Conservation (phyloP, 2,888 invertebrate genomes). For the Clusia tigrina region DNA sequence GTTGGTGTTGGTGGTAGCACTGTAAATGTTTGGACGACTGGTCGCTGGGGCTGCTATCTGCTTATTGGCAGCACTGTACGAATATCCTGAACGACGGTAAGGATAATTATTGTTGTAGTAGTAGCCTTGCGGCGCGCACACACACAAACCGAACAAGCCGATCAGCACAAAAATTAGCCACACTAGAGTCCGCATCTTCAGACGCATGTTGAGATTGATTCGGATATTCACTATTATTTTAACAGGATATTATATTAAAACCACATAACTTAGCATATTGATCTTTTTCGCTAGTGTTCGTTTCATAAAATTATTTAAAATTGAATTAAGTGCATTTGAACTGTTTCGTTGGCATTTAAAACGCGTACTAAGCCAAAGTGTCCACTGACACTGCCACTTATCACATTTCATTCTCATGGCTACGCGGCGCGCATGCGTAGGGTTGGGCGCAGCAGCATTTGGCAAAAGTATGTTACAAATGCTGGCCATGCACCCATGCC, state of each 20-base stretch:
- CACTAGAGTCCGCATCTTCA: background rate
- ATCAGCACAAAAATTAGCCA: too few species aligned
- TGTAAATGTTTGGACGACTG: constrained; percentile 17
- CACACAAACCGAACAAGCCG: constrained; percentile 30
- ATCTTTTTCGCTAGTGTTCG: constrained; percentile 6
- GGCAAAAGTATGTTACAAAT: constrained; percentile 30
- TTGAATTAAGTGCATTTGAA: background rate
- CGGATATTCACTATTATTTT: background rate
- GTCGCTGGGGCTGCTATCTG: too few species aligned
- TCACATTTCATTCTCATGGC: constrained; percentile 28
- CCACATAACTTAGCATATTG: too few species aligned
- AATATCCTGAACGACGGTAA: constrained; percentile 16
- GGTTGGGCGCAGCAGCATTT: constrained; percentile 19
- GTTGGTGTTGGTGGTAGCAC: background rate
- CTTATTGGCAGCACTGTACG: constrained; percentile 18
- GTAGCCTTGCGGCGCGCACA: constrained; percentile 42
- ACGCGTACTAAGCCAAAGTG: constrained; percentile 33
- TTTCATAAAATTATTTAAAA: background rate
- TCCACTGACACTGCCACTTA: constrained; percentile 36
- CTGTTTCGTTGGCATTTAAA: constrained; percentile 31
- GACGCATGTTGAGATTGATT: background rate
- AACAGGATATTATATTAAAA: background rate
- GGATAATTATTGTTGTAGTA: constrained; percentile 31
- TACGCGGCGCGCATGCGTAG: constrained; percentile 24
- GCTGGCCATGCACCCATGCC: constrained; percentile 33